Percentiles rank a stretch among this genome's conserved stretches.
These are phyloP conservation scores for Glyphotaelius pellucidus DNA, from an alignment of 2,888 invertebrate species.

Conservation along the genomic window DNA sequence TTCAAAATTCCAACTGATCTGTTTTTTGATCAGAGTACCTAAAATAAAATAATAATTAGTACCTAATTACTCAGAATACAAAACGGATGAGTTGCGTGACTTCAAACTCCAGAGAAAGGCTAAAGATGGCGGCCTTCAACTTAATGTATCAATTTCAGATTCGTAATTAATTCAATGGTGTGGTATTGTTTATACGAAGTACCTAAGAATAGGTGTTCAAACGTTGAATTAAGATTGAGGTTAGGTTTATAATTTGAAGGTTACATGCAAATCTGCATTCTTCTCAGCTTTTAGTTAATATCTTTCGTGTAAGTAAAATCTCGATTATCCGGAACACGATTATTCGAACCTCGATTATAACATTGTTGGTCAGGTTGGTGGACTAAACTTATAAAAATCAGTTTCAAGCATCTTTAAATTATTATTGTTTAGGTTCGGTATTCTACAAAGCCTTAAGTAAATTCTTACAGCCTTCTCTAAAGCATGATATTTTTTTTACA, in stretches of 20 bases:
- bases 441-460: too few species aligned
- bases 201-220: background rate
- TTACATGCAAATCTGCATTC: too few species aligned
- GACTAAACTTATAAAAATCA: too few species aligned
- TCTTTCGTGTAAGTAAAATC: too few species aligned
- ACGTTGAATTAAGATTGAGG: background rate
- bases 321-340: too few species aligned
- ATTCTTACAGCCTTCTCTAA: too few species aligned
- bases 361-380: too few species aligned
- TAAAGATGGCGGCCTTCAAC: background rate
- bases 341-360: too few species aligned
- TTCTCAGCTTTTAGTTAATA: too few species aligned
- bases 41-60: background rate
- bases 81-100: background rate
- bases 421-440: too few species aligned
- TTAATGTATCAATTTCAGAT: conserved; percentile 3
- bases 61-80: background rate
- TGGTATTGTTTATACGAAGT: background rate
- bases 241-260: background rate
- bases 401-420: too few species aligned
- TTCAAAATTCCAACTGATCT: background rate
- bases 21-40: background rate
- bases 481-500: too few species aligned
- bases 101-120: background rate
- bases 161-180: background rate